Percentiles rank a stretch among this genome's conserved stretches.
Evolutionary conservation across 2,888 invertebrate species (phyloP).

Genomic region (Oxytorus armatus): DNA sequence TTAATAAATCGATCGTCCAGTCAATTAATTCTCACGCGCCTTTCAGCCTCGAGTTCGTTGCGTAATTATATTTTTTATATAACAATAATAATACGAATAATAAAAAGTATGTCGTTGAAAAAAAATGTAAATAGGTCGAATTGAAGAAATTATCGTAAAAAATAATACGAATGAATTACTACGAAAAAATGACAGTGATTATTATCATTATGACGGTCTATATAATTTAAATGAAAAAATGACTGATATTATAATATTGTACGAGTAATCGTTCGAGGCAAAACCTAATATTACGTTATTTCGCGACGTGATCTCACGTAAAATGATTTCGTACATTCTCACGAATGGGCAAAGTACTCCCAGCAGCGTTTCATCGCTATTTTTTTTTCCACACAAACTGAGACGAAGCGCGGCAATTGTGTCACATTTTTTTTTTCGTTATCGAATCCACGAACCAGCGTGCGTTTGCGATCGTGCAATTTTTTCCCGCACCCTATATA

Average conservation of each 20-base stretch:
- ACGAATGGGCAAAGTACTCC: slow-evolving; percentile 38
- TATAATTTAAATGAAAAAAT: slow-evolving; percentile 20
- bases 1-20: neutral
- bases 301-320: slow-evolving; percentile 20
- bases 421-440: slow-evolving; percentile 16
- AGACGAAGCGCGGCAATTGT: slow-evolving; percentile 18
- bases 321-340: slow-evolving; percentile 38
- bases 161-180: no score
- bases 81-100: neutral
- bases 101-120: neutral
- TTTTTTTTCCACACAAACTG: slow-evolving; percentile 13
- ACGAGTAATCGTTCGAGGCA: slow-evolving; percentile 3
- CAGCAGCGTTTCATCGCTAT: neutral
- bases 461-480: slow-evolving; percentile 52
- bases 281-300: slow-evolving; percentile 28
- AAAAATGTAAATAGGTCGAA: no score
- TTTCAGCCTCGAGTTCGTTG: neutral
- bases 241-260: slow-evolving; percentile 11
- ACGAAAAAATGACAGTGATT: no score
- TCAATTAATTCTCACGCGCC: no score
- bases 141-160: no score
- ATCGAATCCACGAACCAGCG: slow-evolving; percentile 21
- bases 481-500: slow-evolving; percentile 14
- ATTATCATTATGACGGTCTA: slow-evolving; percentile 4
- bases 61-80: neutral